These are phyloP conservation scores for Argyresthia albistria DNA, from an alignment of 2,888 invertebrate species.

Conservation along the genomic window DNA sequence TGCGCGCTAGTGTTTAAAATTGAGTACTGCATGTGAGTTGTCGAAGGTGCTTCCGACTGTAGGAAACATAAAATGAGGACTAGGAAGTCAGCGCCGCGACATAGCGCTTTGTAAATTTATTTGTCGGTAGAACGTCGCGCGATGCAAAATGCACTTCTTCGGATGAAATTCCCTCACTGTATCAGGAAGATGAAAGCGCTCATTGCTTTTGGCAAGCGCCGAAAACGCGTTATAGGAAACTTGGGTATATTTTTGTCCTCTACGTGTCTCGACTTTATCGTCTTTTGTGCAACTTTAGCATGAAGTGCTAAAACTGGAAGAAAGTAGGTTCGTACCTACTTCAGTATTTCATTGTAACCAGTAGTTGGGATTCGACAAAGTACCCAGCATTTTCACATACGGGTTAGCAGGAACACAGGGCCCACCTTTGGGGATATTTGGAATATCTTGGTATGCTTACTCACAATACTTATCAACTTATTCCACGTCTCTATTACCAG, in stretches of 20 bases:
- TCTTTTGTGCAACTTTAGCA: background rate
- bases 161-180: background rate
- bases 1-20: background rate
- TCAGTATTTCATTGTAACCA: background rate
- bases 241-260: background rate
- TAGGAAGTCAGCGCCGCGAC: background rate
- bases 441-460: no score
- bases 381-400: background rate
- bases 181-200: background rate
- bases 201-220: background rate
- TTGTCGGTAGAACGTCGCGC: background rate
- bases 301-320: background rate
- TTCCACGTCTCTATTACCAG: no score
- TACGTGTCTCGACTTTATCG: background rate
- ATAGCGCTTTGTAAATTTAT: conserved; percentile 3
- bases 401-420: no score
- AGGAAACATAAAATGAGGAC: background rate
- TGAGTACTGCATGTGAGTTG: background rate
- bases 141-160: conserved; percentile 2
- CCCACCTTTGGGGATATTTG: no score
- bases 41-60: background rate
- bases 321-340: background rate
- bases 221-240: background rate
- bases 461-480: no score
- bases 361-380: background rate